A percentile compares a stretch with the other conserved stretches of the same genome.
Evolutionary conservation across 2,113 vertebrate genomes (phyloP).

Genomic region (Bufo gargarizans): DNA sequence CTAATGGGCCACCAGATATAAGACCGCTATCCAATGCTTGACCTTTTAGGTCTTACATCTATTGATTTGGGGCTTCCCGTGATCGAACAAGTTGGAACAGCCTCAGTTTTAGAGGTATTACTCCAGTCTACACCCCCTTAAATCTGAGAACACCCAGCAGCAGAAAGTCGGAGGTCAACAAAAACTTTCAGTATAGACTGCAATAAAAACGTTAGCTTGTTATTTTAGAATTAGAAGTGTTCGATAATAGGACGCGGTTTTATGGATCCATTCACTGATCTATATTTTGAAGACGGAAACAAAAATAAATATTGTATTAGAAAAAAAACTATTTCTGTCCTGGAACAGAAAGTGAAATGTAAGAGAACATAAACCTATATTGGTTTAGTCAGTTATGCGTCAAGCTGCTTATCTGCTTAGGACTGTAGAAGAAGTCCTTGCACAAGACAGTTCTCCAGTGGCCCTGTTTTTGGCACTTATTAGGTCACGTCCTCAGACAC

Average conservation of each 20-base stretch:
- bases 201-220: background rate
- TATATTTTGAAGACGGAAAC: background rate
- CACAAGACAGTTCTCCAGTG: constrained; percentile 61
- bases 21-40: too few species aligned
- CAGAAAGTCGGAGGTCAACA: background rate
- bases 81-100: background rate
- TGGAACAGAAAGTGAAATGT: background rate
- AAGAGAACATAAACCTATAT: background rate
- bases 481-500: constrained; percentile 55
- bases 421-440: constrained; percentile 32
- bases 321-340: background rate
- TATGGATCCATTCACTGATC: background rate
- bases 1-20: background rate
- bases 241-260: background rate
- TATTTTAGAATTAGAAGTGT: background rate
- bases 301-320: background rate
- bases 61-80: background rate
- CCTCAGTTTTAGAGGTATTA: background rate
- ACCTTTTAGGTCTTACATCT: too few species aligned
- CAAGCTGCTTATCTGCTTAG: constrained; percentile 17
- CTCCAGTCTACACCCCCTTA: background rate
- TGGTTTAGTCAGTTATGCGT: constrained; percentile 4
- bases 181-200: background rate
- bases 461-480: constrained; percentile 63
- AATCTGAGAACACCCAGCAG: background rate